Conservation (phyloP, 2,888 invertebrate genomes). For the Rhogogaster chlorosoma region DNA sequence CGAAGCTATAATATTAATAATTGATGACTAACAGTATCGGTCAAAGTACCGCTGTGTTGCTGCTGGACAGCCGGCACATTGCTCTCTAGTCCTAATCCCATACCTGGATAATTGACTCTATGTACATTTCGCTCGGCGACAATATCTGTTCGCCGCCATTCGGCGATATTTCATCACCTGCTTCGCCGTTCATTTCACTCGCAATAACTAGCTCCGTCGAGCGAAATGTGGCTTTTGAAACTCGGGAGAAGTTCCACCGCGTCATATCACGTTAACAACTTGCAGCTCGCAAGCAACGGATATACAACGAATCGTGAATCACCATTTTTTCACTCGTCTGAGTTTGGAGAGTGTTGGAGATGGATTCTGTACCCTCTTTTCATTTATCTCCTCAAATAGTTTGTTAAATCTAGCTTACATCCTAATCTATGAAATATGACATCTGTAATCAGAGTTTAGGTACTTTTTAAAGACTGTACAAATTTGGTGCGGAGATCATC, state of each 20-base stretch:
- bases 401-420: constrained; percentile 1
- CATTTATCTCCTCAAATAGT: not conserved
- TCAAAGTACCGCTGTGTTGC: not conserved
- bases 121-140: not conserved
- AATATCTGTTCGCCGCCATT: not conserved
- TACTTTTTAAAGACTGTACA: constrained; percentile 43
- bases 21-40: not conserved
- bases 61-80: not conserved
- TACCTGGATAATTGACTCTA: not conserved
- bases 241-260: not conserved
- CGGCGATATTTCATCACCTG: not conserved
- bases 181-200: not conserved
- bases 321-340: not conserved
- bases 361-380: not conserved
- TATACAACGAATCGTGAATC: not conserved
- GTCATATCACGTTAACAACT: constrained; percentile 1
- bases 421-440: constrained; percentile 27
- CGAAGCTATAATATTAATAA: not conserved
- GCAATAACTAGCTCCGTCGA: not conserved
- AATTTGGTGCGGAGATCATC: constrained; percentile 56
- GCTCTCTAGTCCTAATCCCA: not conserved
- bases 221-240: not conserved
- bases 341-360: not conserved
- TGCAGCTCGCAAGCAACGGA: constrained; percentile 14
- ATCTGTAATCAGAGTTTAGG: constrained; percentile 35